These are phyloP conservation scores for Ostrea edulis DNA, from an alignment of 1,140 invertebrate genomes.

Conservation along the genomic window DNA sequence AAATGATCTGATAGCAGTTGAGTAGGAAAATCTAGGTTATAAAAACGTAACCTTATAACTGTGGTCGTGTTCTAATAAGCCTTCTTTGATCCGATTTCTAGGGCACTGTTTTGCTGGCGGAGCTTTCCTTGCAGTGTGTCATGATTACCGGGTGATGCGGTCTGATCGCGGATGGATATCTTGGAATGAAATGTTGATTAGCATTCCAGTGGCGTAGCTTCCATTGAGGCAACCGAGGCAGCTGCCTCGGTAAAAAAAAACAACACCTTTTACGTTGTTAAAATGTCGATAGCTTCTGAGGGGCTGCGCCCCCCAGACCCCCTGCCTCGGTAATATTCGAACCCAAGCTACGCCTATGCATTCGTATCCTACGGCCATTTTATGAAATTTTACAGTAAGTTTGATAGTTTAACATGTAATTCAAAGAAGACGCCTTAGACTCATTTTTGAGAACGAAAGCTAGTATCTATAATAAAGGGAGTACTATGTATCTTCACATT, in stretches of 20 bases:
- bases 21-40: background rate
- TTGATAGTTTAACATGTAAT: background rate
- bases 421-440: too few relatives aligned
- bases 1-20: too few relatives aligned
- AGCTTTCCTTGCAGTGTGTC: constrained; percentile 58
- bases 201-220: too few relatives aligned
- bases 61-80: background rate
- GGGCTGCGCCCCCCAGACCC: too few relatives aligned
- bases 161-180: constrained; percentile 65
- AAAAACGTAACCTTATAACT: background rate
- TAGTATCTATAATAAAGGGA: background rate
- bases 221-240: too few relatives aligned
- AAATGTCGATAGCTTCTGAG: too few relatives aligned
- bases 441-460: background rate
- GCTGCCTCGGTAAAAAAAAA: too few relatives aligned
- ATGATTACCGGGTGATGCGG: constrained; percentile 67
- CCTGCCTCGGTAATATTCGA: too few relatives aligned
- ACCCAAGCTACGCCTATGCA: too few relatives aligned
- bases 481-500: background rate
- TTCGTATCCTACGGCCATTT: background rate
- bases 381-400: constrained; percentile 37
- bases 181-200: constrained; percentile 57
- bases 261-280: too few relatives aligned
- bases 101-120: constrained; percentile 67
- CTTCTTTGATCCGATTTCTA: constrained; percentile 34